Evolutionary conservation across 2,113 vertebrate genomes (phyloP), one percentile per base, ranked within the genome.

Genomic region (Guaruba guarouba): DNA sequence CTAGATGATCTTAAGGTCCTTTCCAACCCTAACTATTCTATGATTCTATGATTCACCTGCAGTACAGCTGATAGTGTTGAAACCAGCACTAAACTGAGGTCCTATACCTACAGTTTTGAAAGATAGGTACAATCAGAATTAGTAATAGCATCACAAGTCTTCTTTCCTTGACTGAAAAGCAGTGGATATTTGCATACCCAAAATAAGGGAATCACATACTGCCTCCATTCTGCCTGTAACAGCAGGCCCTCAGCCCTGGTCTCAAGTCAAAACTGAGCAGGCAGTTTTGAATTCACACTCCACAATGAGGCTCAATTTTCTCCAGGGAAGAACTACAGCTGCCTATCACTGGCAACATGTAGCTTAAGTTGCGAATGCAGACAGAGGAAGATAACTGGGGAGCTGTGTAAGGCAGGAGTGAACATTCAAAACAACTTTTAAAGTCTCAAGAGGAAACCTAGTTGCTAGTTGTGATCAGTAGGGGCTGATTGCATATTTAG

Each of bases 301-400:
- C 27, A 35, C 9, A 6, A 2, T 3, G 9, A 88, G 27, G 49
- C 35, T 66, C 7, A 2, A 1, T 48, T 70, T 82, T 75, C 51
- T 48, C 67, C 51, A 86, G 17, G 31, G 20, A 25, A 55, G 25
- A 78, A 37, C 22, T 84, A 35, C 9, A 64, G 18, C 43, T 78
- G 31, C 29, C 31, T 43, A 5, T 14, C 37, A 57, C 2, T 62
- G 10, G 17, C 33, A 57, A 66, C 18, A 11, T 0, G 1, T 16
- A 41, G 13, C 18, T 90, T 52, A 64, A 33, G 6, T 4, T 49
- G 13, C 37, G 13, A 77, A 49, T 48, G 7, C 20, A 64, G 68
- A 29, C 16, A 74, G 6, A 48, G 18, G 28, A 17, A 12, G 5
- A 9, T 43, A 37, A 41, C 0, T 19, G 8, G 11, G 4, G 8